phyloP scores from a whole-genome alignment of 2,888 invertebrate species.

The Corbicula japonica region DNA sequence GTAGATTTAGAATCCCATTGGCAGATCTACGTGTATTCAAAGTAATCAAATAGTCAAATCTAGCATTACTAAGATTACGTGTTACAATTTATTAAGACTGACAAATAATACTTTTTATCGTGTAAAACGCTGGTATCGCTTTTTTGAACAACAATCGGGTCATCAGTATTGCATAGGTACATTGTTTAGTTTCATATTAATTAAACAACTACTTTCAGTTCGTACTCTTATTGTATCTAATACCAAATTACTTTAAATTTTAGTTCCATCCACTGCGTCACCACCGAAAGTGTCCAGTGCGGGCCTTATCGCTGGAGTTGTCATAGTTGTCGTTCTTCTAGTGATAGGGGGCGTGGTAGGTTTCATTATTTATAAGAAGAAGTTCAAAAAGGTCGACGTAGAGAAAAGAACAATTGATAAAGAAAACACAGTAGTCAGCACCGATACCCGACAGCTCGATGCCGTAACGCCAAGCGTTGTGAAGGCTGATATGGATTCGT shows the following conservation, averaged over 20 bases:
- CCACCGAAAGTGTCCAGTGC: slow-evolving; percentile 33
- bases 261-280: slow-evolving; percentile 25
- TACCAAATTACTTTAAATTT: not conserved
- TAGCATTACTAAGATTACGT: no score
- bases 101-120: no score
- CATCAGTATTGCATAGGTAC: no score
- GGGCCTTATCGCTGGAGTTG: slow-evolving; percentile 55
- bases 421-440: slow-evolving; percentile 10
- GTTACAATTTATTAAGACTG: no score
- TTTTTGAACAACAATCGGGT: no score
- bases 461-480: slow-evolving; percentile 62
- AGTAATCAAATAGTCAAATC: no score
- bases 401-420: slow-evolving; percentile 39
- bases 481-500: slow-evolving; percentile 42
- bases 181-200: no score
- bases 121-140: no score
- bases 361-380: slow-evolving; percentile 57
- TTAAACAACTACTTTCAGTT: no score
- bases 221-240: not conserved
- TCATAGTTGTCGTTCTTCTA: slow-evolving; percentile 46
- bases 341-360: slow-evolving; percentile 54
- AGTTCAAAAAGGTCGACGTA: slow-evolving; percentile 64
- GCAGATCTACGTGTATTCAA: no score
- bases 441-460: slow-evolving; percentile 24
- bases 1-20: no score